Evolutionary conservation across 2,113 vertebrate species (phyloP).

Genomic region (Coturnix japonica): DNA sequence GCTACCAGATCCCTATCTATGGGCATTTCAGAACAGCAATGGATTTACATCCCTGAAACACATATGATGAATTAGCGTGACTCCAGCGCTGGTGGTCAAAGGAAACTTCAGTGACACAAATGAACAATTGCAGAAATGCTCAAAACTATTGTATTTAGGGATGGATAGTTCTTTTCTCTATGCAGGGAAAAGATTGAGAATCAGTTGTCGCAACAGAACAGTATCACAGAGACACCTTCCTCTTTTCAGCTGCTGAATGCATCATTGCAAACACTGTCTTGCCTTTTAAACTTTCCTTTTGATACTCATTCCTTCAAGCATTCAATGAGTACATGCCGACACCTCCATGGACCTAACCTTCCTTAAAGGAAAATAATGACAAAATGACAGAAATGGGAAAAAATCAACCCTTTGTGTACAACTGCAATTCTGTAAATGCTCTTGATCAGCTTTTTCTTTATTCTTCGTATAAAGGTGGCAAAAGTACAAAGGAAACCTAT

Average conservation of each 20-base stretch:
- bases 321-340: background rate
- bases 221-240: background rate
- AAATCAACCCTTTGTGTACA: background rate
- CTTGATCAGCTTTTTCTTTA: background rate
- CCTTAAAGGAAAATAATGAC: background rate
- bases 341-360: background rate
- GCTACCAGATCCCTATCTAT: background rate
- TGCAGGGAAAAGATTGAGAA: background rate
- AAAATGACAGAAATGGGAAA: background rate
- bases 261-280: background rate
- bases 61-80: background rate
- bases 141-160: background rate
- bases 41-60: conserved; percentile 35
- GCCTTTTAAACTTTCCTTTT: background rate
- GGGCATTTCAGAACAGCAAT: conserved; percentile 12
- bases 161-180: background rate
- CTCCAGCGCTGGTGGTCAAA: background rate
- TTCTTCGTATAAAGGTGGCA: background rate
- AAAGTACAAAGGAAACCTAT: background rate
- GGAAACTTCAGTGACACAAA: background rate
- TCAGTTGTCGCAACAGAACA: background rate
- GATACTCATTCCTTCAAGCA: background rate
- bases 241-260: background rate
- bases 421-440: background rate
- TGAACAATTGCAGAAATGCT: background rate